Base-by-base conservation (phyloP, 2,113 vertebrate genomes). In the Dendropsophus ebraccatus region DNA sequence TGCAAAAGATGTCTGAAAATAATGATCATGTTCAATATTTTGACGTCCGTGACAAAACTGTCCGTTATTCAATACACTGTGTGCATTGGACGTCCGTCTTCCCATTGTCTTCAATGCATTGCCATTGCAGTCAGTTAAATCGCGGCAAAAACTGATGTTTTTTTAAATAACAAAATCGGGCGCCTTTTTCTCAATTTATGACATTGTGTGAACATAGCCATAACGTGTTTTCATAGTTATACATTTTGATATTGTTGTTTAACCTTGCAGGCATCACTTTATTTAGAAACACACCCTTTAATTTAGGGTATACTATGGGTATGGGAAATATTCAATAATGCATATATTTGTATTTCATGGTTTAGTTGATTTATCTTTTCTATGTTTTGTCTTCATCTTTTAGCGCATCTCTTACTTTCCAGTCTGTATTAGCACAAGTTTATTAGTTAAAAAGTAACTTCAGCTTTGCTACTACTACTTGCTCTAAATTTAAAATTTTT, bases 401-500 rank as follows among this genome's bases (percentile, higher is more conserved):
- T 11, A 58, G 21, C 32, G 25, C 52, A 73, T 49, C 60, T 13
- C 69, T 70, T 35, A 83, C 87, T 78, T 54, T 52, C 2, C 67
- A 90, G 81, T 90, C 89, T 87, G 87, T 86, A 91, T 92, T 92
- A 93, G 87, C 89, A 89, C 87, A 87, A 14, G 87, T 91, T 89
- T 87, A 74, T 21, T 92, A 92, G 93, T 90, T 91, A 85, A 67
- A 50, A 89, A 90, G 87, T 88, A 37, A 74, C 35, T 81, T 41
- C 54, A 90, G 65, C 90, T 94, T 93, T 91, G 89, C n/a, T n/a
- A n/a, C n/a, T 88, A 87, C 83, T 89, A 25, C 13, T 12, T 89
- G 88, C 89, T 92, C 92, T 93, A 91, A 88, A 84, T 87, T 91
- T 92, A 90, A n/a, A n/a, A 80, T 91, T 92, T 91, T 89, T 77